Percentiles rank a stretch among this genome's conserved stretches.
Conservation (phyloP, 2,888 invertebrate species). For the Drosophila colorata region DNA sequence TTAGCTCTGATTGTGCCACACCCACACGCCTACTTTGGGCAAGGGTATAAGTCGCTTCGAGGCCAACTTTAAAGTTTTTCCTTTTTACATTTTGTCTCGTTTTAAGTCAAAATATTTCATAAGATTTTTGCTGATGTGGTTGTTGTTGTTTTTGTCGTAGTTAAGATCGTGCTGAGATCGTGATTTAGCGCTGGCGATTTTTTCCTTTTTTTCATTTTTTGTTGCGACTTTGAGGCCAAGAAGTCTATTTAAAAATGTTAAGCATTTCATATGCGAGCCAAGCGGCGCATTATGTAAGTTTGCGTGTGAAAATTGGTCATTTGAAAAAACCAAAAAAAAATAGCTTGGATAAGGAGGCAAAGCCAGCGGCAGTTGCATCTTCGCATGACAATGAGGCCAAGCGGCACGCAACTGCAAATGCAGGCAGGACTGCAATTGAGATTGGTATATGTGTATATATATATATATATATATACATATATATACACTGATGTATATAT, state of each 20-base stretch:
- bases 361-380: slow-evolving; percentile 44
- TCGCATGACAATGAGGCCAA: slow-evolving; percentile 60
- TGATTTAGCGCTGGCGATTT: slow-evolving; percentile 69
- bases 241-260: slow-evolving; percentile 76
- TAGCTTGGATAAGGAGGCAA: slow-evolving; percentile 8
- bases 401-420: slow-evolving; percentile 56
- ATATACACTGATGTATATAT: neutral
- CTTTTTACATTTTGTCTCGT: slow-evolving; percentile 54
- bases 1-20: slow-evolving; percentile 15
- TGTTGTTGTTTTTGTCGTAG: slow-evolving; percentile 47
- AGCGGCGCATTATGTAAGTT: slow-evolving; percentile 74
- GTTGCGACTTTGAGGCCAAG: slow-evolving; percentile 61
- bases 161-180: slow-evolving; percentile 78
- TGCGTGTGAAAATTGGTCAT: slow-evolving; percentile 82
- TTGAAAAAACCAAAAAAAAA: slow-evolving; percentile 53
- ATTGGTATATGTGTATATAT: slow-evolving; percentile 9
- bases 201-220: slow-evolving; percentile 45
- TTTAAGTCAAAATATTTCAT: slow-evolving; percentile 69
- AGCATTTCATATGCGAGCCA: slow-evolving; percentile 71
- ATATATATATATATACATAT: neutral
- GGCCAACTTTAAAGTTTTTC: slow-evolving; percentile 30
- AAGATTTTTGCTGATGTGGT: slow-evolving; percentile 60
- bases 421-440: slow-evolving; percentile 31
- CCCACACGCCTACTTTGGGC: neutral
- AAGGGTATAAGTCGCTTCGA: slow-evolving; percentile 32